Conservation (phyloP, 2,888 invertebrate genomes). For the Helobdella robusta region DNA sequence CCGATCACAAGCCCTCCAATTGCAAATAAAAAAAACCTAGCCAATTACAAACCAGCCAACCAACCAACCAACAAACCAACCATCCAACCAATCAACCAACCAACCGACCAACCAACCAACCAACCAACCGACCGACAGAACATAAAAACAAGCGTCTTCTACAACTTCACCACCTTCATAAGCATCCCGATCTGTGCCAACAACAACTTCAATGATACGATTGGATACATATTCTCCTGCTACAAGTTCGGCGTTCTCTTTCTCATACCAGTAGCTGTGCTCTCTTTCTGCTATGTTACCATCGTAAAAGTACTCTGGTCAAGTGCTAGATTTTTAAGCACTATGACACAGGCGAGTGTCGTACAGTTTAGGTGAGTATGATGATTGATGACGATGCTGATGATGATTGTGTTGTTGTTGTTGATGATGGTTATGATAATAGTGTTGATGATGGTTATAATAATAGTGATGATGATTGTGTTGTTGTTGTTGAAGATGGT, state of each 20-base stretch:
- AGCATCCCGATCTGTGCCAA: conserved; percentile 17
- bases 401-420: not conserved
- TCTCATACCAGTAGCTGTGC: conserved; percentile 46
- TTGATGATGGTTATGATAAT: not conserved
- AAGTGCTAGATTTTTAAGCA: conserved; percentile 46
- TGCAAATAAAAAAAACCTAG: too few relatives aligned
- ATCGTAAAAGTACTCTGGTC: conserved; percentile 50
- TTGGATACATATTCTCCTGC: conserved; percentile 40
- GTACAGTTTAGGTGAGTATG: conserved; percentile 1
- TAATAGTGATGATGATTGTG: not conserved
- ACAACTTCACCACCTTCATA: conserved; percentile 25
- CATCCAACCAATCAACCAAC: too few relatives aligned
- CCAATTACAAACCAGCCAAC: too few relatives aligned
- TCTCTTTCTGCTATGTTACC: conserved; percentile 48
- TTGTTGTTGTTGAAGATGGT: not conserved
- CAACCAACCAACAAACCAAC: too few relatives aligned
- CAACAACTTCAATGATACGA: conserved; percentile 1
- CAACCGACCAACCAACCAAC: too few relatives aligned
- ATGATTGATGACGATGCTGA: not conserved
- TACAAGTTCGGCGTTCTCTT: conserved; percentile 49
- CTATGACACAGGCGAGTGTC: too few relatives aligned
- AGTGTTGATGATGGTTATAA: not conserved
- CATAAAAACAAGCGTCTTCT: conserved; percentile 16
- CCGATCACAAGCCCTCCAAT: too few relatives aligned
- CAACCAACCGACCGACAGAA: too few relatives aligned